A percentile compares a stretch with the other conserved stretches of the same genome.
Conservation (phyloP, 2,113 vertebrate species). For the Hippolais icterina region DNA sequence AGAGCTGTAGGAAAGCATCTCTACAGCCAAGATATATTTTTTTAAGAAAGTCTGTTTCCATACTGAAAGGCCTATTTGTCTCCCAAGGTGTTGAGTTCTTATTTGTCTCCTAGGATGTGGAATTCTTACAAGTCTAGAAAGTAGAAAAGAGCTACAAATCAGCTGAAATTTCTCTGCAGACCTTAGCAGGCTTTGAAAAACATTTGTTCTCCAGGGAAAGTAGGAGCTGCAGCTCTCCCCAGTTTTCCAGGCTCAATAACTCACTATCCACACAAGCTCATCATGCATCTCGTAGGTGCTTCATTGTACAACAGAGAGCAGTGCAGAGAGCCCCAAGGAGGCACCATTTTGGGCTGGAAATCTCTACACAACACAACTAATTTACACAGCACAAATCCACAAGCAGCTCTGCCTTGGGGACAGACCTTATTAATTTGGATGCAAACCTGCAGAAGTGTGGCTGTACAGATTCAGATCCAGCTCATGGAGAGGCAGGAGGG, state of each 20-base stretch:
- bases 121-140: not conserved
- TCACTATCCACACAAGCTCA: not conserved
- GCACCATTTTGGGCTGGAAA: not conserved
- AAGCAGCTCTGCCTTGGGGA: not conserved
- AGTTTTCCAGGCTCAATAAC: not conserved
- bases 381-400: not conserved
- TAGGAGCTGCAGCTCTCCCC: not conserved
- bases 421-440: not conserved
- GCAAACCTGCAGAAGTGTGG: not conserved
- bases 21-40: not conserved
- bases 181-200: not conserved
- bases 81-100: not conserved
- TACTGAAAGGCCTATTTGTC: not conserved
- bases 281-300: fast-evolving
- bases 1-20: not conserved
- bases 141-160: not conserved
- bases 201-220: not conserved
- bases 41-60: not conserved
- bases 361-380: not conserved
- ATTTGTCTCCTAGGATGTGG: not conserved
- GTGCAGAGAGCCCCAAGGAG: not conserved
- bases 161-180: not conserved
- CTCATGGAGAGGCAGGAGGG: not conserved
- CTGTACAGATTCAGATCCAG: not conserved
- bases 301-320: not conserved